These are phyloP conservation scores for Epicauta chinensis DNA, from an alignment of 1,140 invertebrate species.

Conservation along the genomic window DNA sequence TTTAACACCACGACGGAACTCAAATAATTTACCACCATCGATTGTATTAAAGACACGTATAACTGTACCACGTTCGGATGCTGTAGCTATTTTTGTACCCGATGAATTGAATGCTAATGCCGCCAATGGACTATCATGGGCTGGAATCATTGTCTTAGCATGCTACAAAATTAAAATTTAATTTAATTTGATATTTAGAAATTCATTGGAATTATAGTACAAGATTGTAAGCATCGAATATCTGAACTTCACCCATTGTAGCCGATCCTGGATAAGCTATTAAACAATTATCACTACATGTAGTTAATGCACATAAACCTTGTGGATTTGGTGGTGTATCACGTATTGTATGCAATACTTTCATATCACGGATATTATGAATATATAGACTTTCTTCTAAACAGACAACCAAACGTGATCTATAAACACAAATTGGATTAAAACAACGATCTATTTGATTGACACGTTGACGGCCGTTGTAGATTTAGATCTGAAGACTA, in stretches of 20 bases:
- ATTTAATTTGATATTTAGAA: background rate
- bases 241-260: constrained; percentile 92
- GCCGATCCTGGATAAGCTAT: constrained; percentile 95
- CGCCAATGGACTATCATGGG: constrained; percentile 94
- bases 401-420: constrained; percentile 86
- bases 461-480: background rate
- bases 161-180: constrained; percentile 54
- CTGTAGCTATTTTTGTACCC: constrained; percentile 87
- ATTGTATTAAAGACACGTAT: constrained; percentile 90
- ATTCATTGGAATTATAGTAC: constrained; percentile 48
- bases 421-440: constrained; percentile 19
- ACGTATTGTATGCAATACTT: constrained; percentile 94
- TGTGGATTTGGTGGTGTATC: constrained; percentile 94
- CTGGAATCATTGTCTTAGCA: constrained; percentile 93
- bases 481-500: too few relatives aligned
- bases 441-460: background rate
- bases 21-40: constrained; percentile 85
- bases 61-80: constrained; percentile 95
- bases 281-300: constrained; percentile 84
- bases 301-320: constrained; percentile 88
- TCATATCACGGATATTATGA: constrained; percentile 99
- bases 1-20: constrained; percentile 95
- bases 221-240: constrained; percentile 95
- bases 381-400: constrained; percentile 97
- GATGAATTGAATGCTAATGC: constrained; percentile 88